phyloP scores from a whole-genome alignment of 2,888 invertebrate genomes.

The Heliconius erato region DNA sequence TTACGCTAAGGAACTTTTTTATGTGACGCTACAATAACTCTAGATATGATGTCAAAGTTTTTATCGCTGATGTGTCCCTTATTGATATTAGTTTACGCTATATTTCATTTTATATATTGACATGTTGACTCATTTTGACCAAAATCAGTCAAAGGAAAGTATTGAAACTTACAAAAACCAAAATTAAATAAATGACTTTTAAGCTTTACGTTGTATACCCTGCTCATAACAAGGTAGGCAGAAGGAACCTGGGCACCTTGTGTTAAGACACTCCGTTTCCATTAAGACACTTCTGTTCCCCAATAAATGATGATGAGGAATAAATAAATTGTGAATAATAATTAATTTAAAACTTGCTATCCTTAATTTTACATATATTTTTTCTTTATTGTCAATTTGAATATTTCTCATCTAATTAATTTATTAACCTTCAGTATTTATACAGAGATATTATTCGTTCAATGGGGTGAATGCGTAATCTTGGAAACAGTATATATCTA shows the following conservation, averaged over 20 bases:
- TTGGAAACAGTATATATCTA: neutral
- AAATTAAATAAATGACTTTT: neutral
- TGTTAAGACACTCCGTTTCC: too few species aligned
- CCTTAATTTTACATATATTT: neutral
- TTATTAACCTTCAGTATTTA: conserved; percentile 8
- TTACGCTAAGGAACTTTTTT: conserved; percentile 68
- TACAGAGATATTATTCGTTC: neutral
- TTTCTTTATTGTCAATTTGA: neutral
- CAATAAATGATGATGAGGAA: too few species aligned
- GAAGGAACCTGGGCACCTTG: too few species aligned
- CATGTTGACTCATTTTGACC: conserved; percentile 72
- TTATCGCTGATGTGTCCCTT: conserved; percentile 68
- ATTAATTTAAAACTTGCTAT: neutral
- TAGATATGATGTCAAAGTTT: conserved; percentile 75
- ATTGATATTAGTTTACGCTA: conserved; percentile 72
- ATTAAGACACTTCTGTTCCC: too few species aligned
- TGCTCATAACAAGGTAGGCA: too few species aligned
- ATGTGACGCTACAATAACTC: conserved; percentile 72
- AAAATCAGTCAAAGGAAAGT: conserved; percentile 45
- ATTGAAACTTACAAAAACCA: neutral
- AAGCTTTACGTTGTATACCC: too few species aligned
- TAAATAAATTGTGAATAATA: neutral
- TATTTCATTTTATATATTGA: conserved; percentile 61
- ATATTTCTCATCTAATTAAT: neutral
- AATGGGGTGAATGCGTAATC: neutral